These are phyloP conservation scores for Porites evermanni DNA, from an alignment of 92 coral and sea anemone genomes.

Conservation along the genomic window DNA sequence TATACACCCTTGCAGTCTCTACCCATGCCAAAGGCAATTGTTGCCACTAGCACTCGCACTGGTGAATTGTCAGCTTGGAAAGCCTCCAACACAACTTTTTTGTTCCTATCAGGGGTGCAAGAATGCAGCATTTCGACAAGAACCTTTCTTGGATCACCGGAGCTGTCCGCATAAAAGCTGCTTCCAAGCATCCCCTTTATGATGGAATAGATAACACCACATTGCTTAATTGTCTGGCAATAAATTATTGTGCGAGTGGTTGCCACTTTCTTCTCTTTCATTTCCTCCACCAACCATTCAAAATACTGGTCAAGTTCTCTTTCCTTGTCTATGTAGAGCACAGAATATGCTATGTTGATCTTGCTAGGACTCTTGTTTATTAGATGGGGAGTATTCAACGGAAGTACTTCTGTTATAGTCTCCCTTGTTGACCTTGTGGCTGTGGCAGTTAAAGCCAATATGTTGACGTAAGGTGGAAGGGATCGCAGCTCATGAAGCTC, in stretches of 20 bases:
- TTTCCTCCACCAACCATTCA: constrained; percentile 68
- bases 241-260: constrained; percentile 70
- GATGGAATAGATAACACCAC: constrained; percentile 56
- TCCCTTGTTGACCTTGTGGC: constrained; percentile 67
- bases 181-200: constrained; percentile 59
- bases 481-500: constrained; percentile 65
- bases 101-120: constrained; percentile 53
- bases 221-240: constrained; percentile 77
- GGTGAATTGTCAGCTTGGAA: constrained; percentile 26
- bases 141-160: constrained; percentile 23
- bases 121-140: constrained; percentile 76
- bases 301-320: constrained; percentile 53
- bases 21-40: constrained; percentile 82
- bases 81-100: constrained; percentile 42
- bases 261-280: constrained; percentile 16
- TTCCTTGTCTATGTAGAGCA: constrained; percentile 60
- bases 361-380: constrained; percentile 61
- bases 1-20: constrained; percentile 63
- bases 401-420: constrained; percentile 45
- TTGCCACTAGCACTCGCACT: constrained; percentile 59
- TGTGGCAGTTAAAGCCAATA: constrained; percentile 76
- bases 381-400: constrained; percentile 44
- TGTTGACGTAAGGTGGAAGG: constrained; percentile 47
- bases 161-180: constrained; percentile 29
- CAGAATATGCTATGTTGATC: constrained; percentile 63